phyloP scores from a whole-genome alignment of 2,113 vertebrate species.

The Sitta europaea region DNA sequence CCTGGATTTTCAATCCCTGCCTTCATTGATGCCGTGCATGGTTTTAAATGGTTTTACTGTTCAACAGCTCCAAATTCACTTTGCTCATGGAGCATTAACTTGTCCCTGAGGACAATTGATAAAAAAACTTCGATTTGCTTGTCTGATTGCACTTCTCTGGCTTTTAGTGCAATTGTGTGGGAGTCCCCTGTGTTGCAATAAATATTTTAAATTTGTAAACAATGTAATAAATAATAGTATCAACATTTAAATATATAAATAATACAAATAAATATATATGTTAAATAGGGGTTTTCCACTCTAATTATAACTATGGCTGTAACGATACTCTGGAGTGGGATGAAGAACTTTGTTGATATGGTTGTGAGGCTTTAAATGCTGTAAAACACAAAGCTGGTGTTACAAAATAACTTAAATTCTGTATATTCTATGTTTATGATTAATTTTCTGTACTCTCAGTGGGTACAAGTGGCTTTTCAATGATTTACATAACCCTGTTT shows the following conservation, averaged over 20 bases:
- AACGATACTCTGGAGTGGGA: not conserved
- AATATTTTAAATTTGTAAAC: not conserved
- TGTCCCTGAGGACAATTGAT: not conserved
- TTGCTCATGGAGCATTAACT: not conserved
- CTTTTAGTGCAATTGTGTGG: not conserved
- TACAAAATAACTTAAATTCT: not conserved
- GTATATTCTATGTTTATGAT: not conserved
- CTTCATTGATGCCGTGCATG: not conserved
- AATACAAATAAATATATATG: not conserved
- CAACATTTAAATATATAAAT: not conserved
- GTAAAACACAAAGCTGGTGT: not conserved
- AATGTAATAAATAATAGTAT: not conserved
- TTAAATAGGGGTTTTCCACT: not conserved
- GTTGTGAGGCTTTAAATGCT: not conserved
- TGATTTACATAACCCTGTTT: not conserved
- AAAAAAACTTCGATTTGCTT: not conserved
- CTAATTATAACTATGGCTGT: not conserved
- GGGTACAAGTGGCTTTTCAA: not conserved
- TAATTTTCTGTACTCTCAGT: not conserved
- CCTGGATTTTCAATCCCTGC: not conserved
- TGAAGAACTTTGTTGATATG: fast-evolving
- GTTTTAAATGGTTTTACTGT: not conserved
- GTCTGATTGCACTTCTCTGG: not conserved
- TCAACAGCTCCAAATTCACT: not conserved
- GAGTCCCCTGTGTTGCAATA: not conserved